A percentile compares a stretch with the other conserved stretches of the same genome.
These are phyloP conservation scores for Vanessa cardui DNA, from an alignment of 2,888 invertebrate species.

Conservation along the genomic window DNA sequence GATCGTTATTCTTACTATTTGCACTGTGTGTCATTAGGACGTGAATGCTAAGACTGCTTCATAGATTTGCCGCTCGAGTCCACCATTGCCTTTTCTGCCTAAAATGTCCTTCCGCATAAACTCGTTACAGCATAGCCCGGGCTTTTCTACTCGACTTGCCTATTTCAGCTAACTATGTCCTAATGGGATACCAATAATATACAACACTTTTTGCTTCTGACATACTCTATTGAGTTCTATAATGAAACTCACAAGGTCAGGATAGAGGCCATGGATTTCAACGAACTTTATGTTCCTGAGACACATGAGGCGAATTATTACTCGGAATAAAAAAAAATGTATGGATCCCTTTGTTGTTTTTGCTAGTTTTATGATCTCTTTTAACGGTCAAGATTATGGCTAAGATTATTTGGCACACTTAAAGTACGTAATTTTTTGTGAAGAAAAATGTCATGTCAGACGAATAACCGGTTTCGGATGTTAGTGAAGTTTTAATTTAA, in stretches of 20 bases:
- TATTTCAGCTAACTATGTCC: conserved; percentile 13
- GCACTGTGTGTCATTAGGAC: conserved; percentile 4
- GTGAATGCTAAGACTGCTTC: conserved; percentile 12
- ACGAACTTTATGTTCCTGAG: conserved; percentile 13
- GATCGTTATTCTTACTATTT: background rate
- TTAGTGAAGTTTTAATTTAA: conserved; percentile 3
- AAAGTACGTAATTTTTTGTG: conserved; percentile 6
- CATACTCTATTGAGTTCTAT: conserved; percentile 16
- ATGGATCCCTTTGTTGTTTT: background rate
- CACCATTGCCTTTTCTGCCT: conserved; percentile 51
- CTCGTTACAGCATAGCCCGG: conserved; percentile 50
- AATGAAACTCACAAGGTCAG: conserved; percentile 25
- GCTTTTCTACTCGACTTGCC: conserved; percentile 19
- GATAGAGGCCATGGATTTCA: conserved; percentile 30
- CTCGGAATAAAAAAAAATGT: conserved; percentile 2
- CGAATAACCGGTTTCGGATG: conserved; percentile 6
- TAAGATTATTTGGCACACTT: conserved; percentile 3
- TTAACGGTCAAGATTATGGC: background rate
- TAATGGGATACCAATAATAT: conserved; percentile 11
- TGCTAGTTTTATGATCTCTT: conserved; percentile 1
- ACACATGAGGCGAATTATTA: background rate
- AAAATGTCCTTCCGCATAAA: conserved; percentile 75
- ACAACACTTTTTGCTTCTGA: conserved; percentile 20
- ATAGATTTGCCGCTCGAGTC: conserved; percentile 14
- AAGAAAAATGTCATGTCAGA: background rate